phyloP scores from a whole-genome alignment of 2,888 invertebrate genomes.

The Chouioia cunea region DNA sequence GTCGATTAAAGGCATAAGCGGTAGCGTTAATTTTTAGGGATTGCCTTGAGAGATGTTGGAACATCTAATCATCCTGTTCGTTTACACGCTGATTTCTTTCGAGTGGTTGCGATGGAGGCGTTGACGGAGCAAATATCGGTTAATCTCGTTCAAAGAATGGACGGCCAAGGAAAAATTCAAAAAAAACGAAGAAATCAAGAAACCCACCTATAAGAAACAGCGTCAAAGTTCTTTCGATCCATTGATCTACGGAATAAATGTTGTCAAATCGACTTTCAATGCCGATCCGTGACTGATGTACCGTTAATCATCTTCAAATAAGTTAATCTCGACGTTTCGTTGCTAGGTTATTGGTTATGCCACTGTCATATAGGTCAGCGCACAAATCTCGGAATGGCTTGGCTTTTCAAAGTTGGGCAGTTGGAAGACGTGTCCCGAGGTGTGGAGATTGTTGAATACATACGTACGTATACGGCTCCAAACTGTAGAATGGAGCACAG shows the following conservation, averaged over 20 bases:
- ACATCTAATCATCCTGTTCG: slow-evolving; percentile 84
- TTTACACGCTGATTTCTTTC: slow-evolving; percentile 85
- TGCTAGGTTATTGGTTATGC: slow-evolving; percentile 83
- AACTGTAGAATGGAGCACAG: too few relatives aligned
- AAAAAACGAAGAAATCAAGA: slow-evolving; percentile 74
- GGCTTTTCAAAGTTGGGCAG: slow-evolving; percentile 87
- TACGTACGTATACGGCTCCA: too few relatives aligned
- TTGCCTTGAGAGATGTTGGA: slow-evolving; percentile 66
- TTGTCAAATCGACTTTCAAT: too few relatives aligned
- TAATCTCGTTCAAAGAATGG: slow-evolving; percentile 77
- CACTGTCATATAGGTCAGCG: slow-evolving; percentile 95
- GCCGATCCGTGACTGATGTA: too few relatives aligned
- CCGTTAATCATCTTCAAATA: not conserved
- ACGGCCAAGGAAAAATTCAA: slow-evolving; percentile 77
- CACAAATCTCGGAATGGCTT: slow-evolving; percentile 89
- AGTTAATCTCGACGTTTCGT: not conserved
- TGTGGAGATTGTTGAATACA: slow-evolving; percentile 71
- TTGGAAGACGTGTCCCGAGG: slow-evolving; percentile 79
- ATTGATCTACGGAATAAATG: too few relatives aligned
- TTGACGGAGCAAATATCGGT: slow-evolving; percentile 75
- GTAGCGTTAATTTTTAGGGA: not conserved
- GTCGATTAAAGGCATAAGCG: too few relatives aligned
- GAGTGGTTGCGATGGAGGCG: slow-evolving; percentile 84
- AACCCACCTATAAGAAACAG: slow-evolving; percentile 89
- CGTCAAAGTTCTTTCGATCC: slow-evolving; percentile 83